Percentiles rank a stretch among this genome's conserved stretches.
phyloP scores from a whole-genome alignment of 2,888 invertebrate genomes.

The Scaptomyza cyrtandrae region DNA sequence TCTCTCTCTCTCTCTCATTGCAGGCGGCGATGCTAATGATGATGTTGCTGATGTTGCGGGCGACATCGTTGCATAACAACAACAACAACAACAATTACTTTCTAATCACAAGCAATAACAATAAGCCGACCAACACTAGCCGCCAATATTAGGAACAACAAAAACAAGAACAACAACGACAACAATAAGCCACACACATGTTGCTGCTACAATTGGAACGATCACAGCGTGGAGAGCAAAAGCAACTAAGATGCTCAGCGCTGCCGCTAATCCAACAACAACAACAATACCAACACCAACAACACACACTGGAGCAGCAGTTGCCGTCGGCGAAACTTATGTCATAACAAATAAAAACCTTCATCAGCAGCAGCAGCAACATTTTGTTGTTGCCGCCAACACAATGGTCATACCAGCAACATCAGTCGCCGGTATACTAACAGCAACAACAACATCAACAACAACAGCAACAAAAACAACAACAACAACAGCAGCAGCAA shows the following conservation, averaged over 20 bases:
- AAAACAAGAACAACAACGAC: constrained; percentile 2
- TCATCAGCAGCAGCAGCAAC: constrained; percentile 50
- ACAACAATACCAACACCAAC: constrained; percentile 47
- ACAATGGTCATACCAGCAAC: constrained; percentile 81
- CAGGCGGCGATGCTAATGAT: constrained; percentile 51
- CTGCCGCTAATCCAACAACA: constrained; percentile 69
- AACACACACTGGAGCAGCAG: constrained; percentile 56
- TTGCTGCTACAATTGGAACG: constrained; percentile 65
- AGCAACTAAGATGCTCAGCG: constrained; percentile 68
- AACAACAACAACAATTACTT: constrained; percentile 8
- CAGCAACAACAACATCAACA: constrained; percentile 83
- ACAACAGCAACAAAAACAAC: constrained; percentile 76
- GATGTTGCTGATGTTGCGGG: constrained; percentile 53
- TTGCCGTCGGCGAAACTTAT: constrained; percentile 68
- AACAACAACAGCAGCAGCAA: constrained; percentile 62
- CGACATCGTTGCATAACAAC: constrained; percentile 35
- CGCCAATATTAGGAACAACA: constrained; percentile 18
- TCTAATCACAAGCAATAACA: constrained; percentile 24
- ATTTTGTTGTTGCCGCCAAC: constrained; percentile 74
- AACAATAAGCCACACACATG: constrained; percentile 64
- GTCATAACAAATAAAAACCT: constrained; percentile 73
- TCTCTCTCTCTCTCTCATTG: constrained; percentile 37
- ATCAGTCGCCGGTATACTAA: constrained; percentile 85
- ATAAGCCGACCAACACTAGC: constrained; percentile 30
- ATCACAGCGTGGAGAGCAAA: constrained; percentile 55